Conservation (phyloP, 2,113 vertebrate species). For the Carassius auratus region DNA sequence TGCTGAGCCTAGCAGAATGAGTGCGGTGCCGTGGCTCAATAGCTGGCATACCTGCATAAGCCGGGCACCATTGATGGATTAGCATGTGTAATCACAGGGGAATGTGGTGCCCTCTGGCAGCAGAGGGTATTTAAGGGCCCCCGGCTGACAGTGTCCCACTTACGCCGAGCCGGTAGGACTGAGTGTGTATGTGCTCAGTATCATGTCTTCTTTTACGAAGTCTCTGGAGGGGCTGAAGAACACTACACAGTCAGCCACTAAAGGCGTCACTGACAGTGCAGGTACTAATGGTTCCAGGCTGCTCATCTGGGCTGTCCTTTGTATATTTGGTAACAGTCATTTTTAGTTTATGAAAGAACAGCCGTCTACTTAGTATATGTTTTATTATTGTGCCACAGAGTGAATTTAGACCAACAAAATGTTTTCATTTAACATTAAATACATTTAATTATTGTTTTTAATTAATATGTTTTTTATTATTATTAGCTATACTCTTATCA, state of each 20-base stretch:
- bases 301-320: neutral
- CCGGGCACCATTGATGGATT: constrained; percentile 60
- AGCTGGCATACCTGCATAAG: constrained; percentile 70
- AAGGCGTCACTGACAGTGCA: constrained; percentile 70
- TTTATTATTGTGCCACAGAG: neutral
- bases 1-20: constrained; percentile 66
- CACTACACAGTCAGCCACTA: constrained; percentile 67
- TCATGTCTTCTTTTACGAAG: constrained; percentile 77
- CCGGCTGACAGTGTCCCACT: constrained; percentile 10
- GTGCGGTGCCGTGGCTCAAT: constrained; percentile 57
- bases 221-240: constrained; percentile 73
- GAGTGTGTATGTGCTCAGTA: constrained; percentile 47
- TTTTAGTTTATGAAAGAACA: neutral
- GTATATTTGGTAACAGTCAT: neutral
- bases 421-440: neutral
- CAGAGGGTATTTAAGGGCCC: constrained; percentile 71
- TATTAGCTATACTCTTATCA: neutral
- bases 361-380: neutral
- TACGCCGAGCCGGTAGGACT: constrained; percentile 44
- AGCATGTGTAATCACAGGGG: constrained; percentile 70
- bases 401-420: neutral
- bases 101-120: constrained; percentile 59
- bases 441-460: neutral
- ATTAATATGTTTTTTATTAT: neutral
- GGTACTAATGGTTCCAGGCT: constrained; percentile 61